These are phyloP conservation scores for Eupithecia insigniata DNA, from an alignment of 2,888 invertebrate species.

Conservation along the genomic window DNA sequence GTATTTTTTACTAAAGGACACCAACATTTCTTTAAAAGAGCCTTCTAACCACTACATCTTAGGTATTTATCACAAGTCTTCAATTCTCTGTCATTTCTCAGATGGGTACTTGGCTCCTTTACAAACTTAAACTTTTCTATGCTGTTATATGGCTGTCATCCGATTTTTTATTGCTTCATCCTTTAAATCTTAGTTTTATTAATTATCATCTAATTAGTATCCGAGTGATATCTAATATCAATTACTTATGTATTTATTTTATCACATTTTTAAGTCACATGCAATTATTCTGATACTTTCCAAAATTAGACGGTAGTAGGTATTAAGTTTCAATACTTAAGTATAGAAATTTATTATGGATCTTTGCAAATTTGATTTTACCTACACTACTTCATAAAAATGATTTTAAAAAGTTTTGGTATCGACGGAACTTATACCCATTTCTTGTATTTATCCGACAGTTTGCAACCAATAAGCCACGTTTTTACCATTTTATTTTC, in stretches of 20 bases:
- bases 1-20: constrained; percentile 34
- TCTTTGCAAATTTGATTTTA: not conserved
- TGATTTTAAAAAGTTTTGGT: not conserved
- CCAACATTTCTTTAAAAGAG: constrained; percentile 23
- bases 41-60: constrained; percentile 19
- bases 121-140: not conserved
- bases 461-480: not conserved
- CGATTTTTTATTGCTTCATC: not conserved
- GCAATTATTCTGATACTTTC: not conserved
- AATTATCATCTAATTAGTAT: not conserved
- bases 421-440: not conserved
- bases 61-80: not conserved
- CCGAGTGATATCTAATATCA: not conserved
- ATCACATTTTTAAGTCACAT: not conserved
- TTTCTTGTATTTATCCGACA: not conserved
- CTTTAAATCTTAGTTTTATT: not conserved
- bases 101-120: not conserved
- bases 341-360: not conserved
- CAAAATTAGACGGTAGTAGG: not conserved
- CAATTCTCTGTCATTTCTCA: not conserved
- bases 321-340: not conserved
- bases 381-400: not conserved
- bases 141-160: not conserved
- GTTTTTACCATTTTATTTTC: not conserved
- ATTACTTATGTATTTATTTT: not conserved